Evolutionary conservation across 2,113 vertebrate species (phyloP).

Genomic region (Corythornis vintsioides): DNA sequence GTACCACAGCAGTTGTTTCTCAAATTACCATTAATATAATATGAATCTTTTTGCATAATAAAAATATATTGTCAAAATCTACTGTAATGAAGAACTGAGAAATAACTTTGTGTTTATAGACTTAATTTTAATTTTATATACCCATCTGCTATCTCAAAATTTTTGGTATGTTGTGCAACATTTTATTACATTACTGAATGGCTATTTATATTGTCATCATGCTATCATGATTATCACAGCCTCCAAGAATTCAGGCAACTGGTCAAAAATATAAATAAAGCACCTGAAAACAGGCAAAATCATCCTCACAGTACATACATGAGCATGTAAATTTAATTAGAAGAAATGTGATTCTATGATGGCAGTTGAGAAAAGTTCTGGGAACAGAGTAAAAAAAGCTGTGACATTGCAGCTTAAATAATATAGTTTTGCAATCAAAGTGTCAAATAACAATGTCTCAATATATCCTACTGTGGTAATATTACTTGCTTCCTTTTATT

Average conservation of each 20-base stretch:
- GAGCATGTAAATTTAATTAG: not conserved
- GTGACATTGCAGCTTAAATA: not conserved
- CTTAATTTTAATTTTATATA: not conserved
- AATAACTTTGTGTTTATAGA: not conserved
- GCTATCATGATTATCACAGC: not conserved
- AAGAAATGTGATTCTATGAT: not conserved
- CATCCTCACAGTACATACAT: not conserved
- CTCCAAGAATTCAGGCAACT: not conserved
- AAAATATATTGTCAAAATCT: not conserved
- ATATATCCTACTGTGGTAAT: accelerated
- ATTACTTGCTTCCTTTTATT: not conserved
- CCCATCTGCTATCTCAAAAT: not conserved
- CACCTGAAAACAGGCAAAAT: not conserved
- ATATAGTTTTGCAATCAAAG: not conserved
- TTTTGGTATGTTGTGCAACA: not conserved
- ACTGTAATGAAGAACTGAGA: not conserved
- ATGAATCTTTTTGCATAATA: not conserved
- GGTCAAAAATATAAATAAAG: not conserved
- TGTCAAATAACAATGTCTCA: not conserved
- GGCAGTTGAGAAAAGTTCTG: not conserved
- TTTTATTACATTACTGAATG: not conserved
- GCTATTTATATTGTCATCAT: not conserved
- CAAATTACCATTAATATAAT: not conserved
- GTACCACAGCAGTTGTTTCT: not conserved
- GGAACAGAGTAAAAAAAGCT: not conserved